These are phyloP conservation scores for Chelon labrosus DNA, from an alignment of 2,797 vertebrate genomes.

Conservation along the genomic window DNA sequence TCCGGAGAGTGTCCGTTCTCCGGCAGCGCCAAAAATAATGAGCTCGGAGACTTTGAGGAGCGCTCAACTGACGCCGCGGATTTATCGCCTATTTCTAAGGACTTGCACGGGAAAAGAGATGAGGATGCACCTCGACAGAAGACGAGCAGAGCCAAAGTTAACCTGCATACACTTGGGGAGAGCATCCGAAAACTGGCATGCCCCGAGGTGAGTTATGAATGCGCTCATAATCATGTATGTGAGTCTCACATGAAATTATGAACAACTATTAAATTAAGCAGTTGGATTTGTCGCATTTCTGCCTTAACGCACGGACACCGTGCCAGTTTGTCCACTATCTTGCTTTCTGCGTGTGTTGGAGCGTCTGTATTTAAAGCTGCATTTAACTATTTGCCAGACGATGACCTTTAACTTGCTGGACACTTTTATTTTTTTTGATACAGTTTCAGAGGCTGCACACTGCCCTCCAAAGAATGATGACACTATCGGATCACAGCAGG, in stretches of 20 bases:
- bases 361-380: conserved; percentile 27
- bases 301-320: conserved; percentile 7
- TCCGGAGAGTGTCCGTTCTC: conserved; percentile 97
- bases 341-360: not conserved
- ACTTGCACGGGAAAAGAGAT: conserved; percentile 83
- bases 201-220: conserved; percentile 90
- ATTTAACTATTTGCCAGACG: conserved; percentile 33
- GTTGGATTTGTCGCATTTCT: conserved; percentile 2
- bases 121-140: conserved; percentile 86
- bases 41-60: conserved; percentile 85
- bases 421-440: conserved; percentile 57
- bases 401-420: conserved; percentile 71
- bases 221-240: conserved; percentile 17
- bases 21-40: conserved; percentile 83
- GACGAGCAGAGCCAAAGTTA: conserved; percentile 92
- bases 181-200: conserved; percentile 96
- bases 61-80: conserved; percentile 74
- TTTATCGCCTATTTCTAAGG: conserved; percentile 84
- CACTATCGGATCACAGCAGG: conserved; percentile 80
- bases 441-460: conserved; percentile 93
- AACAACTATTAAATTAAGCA: not conserved
- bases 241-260: not conserved
- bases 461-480: conserved; percentile 91
- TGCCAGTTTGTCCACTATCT: conserved; percentile 7
- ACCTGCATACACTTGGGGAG: conserved; percentile 94